A percentile compares a stretch with the other conserved stretches of the same genome.
Evolutionary conservation across 1,140 invertebrate species (phyloP).

Genomic region (Microplitis demolitor): DNA sequence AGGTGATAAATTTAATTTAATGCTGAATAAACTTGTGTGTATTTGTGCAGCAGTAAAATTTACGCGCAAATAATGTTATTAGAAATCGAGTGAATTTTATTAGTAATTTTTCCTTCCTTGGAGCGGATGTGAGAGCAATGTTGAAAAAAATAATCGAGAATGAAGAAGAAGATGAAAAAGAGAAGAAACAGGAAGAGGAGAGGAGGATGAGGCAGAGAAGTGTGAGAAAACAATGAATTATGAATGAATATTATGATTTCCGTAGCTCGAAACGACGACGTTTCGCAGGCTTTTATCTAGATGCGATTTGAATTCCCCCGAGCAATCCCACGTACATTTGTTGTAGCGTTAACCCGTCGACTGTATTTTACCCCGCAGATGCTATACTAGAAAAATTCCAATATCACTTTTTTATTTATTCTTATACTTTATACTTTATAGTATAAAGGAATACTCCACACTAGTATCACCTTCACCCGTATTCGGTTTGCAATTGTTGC

Average conservation of each 20-base stretch:
- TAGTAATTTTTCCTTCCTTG: background rate
- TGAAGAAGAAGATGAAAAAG: slow-evolving; percentile 25
- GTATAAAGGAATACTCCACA: background rate
- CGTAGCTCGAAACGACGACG: slow-evolving; percentile 32
- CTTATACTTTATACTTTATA: background rate
- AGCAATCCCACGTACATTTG: slow-evolving; percentile 24
- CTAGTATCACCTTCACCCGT: background rate
- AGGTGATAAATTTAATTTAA: no score
- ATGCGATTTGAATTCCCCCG: slow-evolving; percentile 43
- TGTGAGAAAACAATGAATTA: slow-evolving; percentile 41
- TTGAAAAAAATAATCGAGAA: background rate
- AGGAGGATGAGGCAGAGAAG: slow-evolving; percentile 6
- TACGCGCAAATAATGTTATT: no score
- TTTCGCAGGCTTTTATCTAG: slow-evolving; percentile 41
- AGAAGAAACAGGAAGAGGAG: background rate
- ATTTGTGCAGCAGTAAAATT: no score
- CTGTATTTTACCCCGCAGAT: background rate
- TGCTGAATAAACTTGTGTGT: no score
- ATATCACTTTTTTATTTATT: slow-evolving; percentile 1
- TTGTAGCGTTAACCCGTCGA: slow-evolving; percentile 11
- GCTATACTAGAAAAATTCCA: slow-evolving; percentile 1
- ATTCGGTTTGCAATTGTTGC: no score
- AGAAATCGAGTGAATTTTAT: no score
- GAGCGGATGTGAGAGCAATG: background rate
- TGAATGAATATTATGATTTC: slow-evolving; percentile 45